Evolutionary conservation across 2,797 vertebrate species (phyloP), one percentile per base, ranked within the genome.

Genomic region (Leptatherina wallacei): DNA sequence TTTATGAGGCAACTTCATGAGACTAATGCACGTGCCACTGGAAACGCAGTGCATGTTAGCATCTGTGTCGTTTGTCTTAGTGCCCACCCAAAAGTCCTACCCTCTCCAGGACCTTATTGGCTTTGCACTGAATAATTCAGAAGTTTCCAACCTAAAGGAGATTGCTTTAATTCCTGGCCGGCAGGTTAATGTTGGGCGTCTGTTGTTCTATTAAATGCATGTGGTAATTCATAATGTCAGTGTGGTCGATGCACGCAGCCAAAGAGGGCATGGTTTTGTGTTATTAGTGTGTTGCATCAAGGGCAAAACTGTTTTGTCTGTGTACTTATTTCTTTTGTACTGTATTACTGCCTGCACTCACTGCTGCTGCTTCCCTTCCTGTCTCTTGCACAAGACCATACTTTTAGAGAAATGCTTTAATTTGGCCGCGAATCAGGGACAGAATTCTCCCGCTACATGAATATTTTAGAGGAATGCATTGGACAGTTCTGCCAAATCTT

Each of bases 81-180:
- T 74, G 82, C 78, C 85, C 85, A 88, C 85, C 80, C 81, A 86
- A 83, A 88, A 82, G 83, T 77, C 68, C 71, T 14, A 2, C 84
- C 77, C 77, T 80, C 74, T 74, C 56, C 29, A 54, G 76, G 66
- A 7, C 74, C 80, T 82, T 81, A 80, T 86, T 85, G 83, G 77
- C 62, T 49, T 85, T 84, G 69, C 52, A 49, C 80, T 93, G 85
- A 91, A 93, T 92, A 83, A 93, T 91, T 91, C 86, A 91, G 73
- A 82, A 78, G 84, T 78, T 78, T 78, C 55, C 66, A 81, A 89
- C 73, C 72, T 93, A 86, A 89, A 88, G 80, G 83, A 78, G 85
- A 89, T 90, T 82, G 87, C 86, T 91, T 89, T 91, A 83, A 88
- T 85, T 92, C 81, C 81, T 77, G 73, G 69, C 86, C 73, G 65